These are phyloP conservation scores for Prietella phreatophila DNA, from an alignment of 2,113 vertebrate species.

Conservation along the genomic window DNA sequence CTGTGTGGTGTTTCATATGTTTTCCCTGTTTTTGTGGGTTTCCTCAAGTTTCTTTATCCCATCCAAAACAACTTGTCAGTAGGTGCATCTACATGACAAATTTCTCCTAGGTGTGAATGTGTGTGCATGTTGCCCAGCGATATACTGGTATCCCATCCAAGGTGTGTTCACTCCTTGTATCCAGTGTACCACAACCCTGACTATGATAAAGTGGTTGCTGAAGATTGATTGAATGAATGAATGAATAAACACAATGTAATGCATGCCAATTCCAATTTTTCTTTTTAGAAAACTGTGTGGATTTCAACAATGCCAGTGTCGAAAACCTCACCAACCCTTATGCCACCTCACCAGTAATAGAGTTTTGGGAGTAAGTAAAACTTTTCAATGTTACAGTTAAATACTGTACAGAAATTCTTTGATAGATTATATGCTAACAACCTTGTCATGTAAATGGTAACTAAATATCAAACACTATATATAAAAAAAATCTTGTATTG, in stretches of 20 bases:
- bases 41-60: background rate
- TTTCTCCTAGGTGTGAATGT: background rate
- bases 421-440: background rate
- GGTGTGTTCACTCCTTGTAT: background rate
- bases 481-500: background rate
- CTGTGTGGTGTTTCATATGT: background rate
- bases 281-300: conserved; percentile 86
- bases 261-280: background rate
- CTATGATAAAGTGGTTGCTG: background rate
- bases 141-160: background rate
- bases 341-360: conserved; percentile 93
- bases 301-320: conserved; percentile 88
- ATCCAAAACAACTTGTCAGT: background rate
- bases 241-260: background rate
- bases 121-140: background rate
- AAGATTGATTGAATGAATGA: background rate
- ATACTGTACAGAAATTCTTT: too few species aligned
- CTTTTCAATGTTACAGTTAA: too few species aligned
- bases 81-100: background rate
- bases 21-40: background rate
- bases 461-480: background rate
- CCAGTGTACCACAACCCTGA: background rate
- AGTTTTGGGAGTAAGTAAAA: conserved; percentile 98
- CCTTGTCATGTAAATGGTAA: background rate
- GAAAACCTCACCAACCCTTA: conserved; percentile 89